Base-by-base conservation (phyloP, 2,888 invertebrate genomes). In the Molanna angustata region DNA sequence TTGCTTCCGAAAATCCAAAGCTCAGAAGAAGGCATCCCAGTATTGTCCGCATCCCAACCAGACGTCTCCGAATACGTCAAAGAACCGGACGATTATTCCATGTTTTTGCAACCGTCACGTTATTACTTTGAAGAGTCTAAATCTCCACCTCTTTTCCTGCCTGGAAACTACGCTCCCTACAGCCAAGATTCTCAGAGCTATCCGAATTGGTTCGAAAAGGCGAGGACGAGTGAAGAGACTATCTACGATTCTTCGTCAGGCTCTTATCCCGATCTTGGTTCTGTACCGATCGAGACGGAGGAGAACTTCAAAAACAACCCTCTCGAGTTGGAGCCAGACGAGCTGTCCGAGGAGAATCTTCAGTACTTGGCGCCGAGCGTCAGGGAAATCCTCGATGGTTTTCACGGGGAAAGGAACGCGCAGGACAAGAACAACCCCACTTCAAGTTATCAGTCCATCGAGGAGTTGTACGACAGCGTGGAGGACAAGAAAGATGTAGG, bases 291-390 rank as follows among this genome's bases (percentile, higher is more conserved):
- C 7, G 22, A 49, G 18, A 58, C 55, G 22, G 58, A 58, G 17
- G 35, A 58, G n/a, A 58, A 58, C 39, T 58, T 50, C 53, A 58
- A 58, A 21, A 37, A 21, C 2, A 58, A 58, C 18, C 55, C 55
- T n/a, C 40, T 58, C 17, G 58, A 58, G 13, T 19, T 52, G 11
- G 64, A 68, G 2, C 51, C 67, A 0, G 69, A 69, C 4, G 74
- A 69, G 22, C 58, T 73, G 1, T 67, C 64, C 31, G 76, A 76
- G 3, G 74, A 77, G 0, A 72, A 68, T 35, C 64, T 77, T 0
- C 77, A 77, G 58, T 75, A 75, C 43, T 57, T 77, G 1, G 72
- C 76, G 0, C 68, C 70, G 33, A 70, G 69, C 58, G 68, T 77
- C 0, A 66, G 68, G 31, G 74, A 75, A 1, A 68, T 77, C 69